These are phyloP conservation scores for Drosophila nigrodunni DNA, from an alignment of 1,140 invertebrate species.

Conservation along the genomic window DNA sequence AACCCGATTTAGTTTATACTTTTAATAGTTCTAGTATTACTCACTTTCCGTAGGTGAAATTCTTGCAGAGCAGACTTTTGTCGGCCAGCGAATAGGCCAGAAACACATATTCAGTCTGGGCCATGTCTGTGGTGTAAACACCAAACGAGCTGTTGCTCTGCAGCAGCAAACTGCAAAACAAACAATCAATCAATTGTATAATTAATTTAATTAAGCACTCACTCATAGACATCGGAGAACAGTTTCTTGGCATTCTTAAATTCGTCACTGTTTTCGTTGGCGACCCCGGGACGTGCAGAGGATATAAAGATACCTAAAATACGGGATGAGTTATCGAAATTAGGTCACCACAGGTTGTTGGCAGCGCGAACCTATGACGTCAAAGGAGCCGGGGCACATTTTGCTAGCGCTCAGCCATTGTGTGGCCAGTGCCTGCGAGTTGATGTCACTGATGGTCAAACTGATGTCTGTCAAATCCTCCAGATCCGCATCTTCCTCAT, in stretches of 20 bases:
- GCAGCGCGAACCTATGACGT: constrained; percentile 69
- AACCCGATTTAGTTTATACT: constrained; percentile 8
- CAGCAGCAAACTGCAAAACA: constrained; percentile 50
- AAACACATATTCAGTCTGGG: constrained; percentile 72
- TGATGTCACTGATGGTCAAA: constrained; percentile 63
- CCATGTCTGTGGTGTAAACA: constrained; percentile 70
- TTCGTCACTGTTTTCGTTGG: constrained; percentile 61
- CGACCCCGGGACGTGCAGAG: constrained; percentile 53
- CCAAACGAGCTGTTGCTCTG: constrained; percentile 69
- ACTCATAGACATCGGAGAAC: constrained; percentile 76
- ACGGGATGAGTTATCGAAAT: neutral
- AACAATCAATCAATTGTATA: neutral
- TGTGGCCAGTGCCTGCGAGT: constrained; percentile 71
- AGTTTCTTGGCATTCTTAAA: constrained; percentile 76
- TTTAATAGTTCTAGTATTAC: constrained; percentile 23
- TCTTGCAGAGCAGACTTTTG: constrained; percentile 72
- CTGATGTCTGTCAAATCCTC: constrained; percentile 56
- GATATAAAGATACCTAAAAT: constrained; percentile 71
- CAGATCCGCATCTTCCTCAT: constrained; percentile 74
- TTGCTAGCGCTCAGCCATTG: constrained; percentile 79
- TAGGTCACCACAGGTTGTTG: constrained; percentile 5
- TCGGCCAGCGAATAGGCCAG: constrained; percentile 68
- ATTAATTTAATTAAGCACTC: constrained; percentile 22
- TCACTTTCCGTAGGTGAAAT: constrained; percentile 73
- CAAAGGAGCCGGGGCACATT: constrained; percentile 83